Evolutionary conservation across 2,113 vertebrate species (phyloP).

Genomic region (Heliornis fulica): DNA sequence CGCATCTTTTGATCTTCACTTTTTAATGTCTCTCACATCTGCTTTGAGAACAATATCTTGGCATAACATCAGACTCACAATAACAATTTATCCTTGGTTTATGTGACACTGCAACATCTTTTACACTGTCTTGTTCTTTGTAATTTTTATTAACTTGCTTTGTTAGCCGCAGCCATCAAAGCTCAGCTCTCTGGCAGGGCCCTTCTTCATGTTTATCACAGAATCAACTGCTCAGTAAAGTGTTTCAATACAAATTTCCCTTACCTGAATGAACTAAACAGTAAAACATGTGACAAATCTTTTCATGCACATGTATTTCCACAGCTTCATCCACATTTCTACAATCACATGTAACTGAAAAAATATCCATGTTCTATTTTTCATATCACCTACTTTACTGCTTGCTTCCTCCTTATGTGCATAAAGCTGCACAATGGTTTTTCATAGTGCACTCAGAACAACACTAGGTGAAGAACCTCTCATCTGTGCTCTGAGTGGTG

Average conservation of each 20-base stretch:
- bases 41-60: neutral
- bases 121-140: neutral
- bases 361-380: neutral
- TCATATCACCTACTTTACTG: neutral
- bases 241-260: neutral
- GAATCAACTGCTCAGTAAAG: neutral
- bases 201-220: neutral
- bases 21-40: neutral
- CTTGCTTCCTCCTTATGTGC: neutral
- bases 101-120: neutral
- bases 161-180: neutral
- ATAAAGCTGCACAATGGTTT: fast-evolving
- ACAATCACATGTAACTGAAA: neutral
- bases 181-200: neutral
- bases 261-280: neutral
- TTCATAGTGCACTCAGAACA: neutral
- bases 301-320: neutral
- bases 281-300: neutral
- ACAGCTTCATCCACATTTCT: neutral
- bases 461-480: neutral
- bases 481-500: neutral
- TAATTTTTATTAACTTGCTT: neutral
- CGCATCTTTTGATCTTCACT: no score
- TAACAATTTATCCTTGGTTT: neutral
- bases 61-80: neutral